These are phyloP conservation scores for Yponomeuta sedellus DNA, from an alignment of 2,888 invertebrate genomes.

Conservation along the genomic window DNA sequence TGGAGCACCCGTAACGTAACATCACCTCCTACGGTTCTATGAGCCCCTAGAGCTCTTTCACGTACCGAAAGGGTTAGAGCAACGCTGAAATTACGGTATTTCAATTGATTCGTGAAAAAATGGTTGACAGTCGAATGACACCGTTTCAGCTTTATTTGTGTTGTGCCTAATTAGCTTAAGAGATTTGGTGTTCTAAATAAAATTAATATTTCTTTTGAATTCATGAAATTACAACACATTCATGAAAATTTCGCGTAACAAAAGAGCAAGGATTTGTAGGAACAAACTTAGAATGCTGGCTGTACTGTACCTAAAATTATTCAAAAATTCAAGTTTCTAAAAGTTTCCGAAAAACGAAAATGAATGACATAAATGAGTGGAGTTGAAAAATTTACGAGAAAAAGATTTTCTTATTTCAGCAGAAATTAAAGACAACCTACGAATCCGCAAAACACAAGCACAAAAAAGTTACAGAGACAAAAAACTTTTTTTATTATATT, in stretches of 20 bases:
- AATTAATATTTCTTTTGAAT: too few species aligned
- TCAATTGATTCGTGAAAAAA: constrained; percentile 19
- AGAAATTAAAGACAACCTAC: not conserved
- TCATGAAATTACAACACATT: too few species aligned
- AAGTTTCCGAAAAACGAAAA: too few species aligned
- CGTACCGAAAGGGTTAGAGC: constrained; percentile 67
- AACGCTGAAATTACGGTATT: constrained; percentile 34
- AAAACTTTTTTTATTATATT: constrained; percentile 26
- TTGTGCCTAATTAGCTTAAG: not conserved
- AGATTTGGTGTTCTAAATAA: too few species aligned
- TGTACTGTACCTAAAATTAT: too few species aligned
- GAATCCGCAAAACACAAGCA: not conserved
- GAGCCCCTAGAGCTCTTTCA: constrained; percentile 54
- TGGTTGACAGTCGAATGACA: not conserved
- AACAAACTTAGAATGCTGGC: too few species aligned
- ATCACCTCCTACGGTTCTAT: constrained; percentile 38
- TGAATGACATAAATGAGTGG: too few species aligned
- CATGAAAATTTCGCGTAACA: too few species aligned
- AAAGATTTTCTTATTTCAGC: too few species aligned
- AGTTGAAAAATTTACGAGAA: too few species aligned
- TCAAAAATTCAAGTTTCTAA: too few species aligned
- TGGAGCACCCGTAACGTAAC: constrained; percentile 27
- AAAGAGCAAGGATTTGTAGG: too few species aligned
- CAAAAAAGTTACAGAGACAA: not conserved
- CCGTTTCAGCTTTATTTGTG: not conserved